Evolutionary conservation across 2,797 vertebrate genomes (phyloP), one percentile per base, ranked within the genome.

Genomic region (Eleutherodactylus coqui): DNA sequence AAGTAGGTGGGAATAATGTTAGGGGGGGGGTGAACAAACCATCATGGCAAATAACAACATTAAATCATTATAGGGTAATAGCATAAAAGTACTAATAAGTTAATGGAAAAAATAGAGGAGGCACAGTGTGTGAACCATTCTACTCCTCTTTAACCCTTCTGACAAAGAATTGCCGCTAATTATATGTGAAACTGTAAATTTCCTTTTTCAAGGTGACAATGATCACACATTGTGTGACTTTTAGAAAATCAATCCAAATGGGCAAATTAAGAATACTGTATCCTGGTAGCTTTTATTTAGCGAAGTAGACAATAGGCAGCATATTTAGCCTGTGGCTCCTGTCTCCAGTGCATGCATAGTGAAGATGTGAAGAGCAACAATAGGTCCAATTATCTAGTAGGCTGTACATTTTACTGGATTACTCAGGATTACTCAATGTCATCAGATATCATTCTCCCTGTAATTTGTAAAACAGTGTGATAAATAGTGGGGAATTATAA

Each of bases 401-500:
- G 70, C 77, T 80, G 69, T 87, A 81, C 86, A 43, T 79, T 79
- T 75, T 75, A 84, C 82, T 84, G 86, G 86, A 87, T 87, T 87
- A 87, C 55, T 84, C 64, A 78, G 86, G 86, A 87, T 87, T 87
- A 87, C 82, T 87, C 82, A 87, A 80, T 87, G 86, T 87, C 86
- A 87, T 87, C 86, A 87, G 86, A 87, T 87, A 87, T 87, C 86
- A 87, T 75, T 84, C 86, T 84, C 29, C 4, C 82, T 64, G 82
- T 83, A 87, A 87, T 87, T 87, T 87, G 86, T 87, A 84, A 87
- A 87, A 84, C 86, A 87, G 82, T 75, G 82, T 84, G 86, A 87
- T 87, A 87, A 87, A 87, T 87, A 79, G 82, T 79, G 62, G 58
- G 86, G 76, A 87, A 87, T 84, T 84, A 80, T 84, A 87, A 84